Evolutionary conservation across 2,888 invertebrate species (phyloP).

Genomic region (Platycnemis pennipes): DNA sequence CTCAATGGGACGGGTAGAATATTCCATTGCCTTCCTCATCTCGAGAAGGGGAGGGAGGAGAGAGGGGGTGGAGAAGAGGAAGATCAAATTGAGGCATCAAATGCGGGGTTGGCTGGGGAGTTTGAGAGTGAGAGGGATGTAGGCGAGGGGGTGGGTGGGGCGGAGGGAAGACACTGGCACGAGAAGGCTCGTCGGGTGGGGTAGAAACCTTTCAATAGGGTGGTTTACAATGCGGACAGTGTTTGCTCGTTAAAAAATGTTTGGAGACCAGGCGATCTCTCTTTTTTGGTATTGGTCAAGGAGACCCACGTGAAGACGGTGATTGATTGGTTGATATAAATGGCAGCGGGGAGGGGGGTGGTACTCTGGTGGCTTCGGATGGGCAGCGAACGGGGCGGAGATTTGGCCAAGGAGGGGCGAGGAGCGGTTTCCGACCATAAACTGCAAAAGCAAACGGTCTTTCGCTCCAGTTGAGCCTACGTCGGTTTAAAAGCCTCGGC

Average conservation of each 20-base stretch:
- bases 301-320: constrained; percentile 48
- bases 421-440: neutral
- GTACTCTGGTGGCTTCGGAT: neutral
- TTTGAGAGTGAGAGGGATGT: neutral
- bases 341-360: neutral
- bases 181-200: neutral
- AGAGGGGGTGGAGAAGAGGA: neutral
- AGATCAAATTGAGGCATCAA: constrained; percentile 39
- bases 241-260: constrained; percentile 66
- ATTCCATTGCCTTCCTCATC: constrained; percentile 30
- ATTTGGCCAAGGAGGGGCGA: neutral
- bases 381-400: neutral
- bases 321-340: constrained; percentile 49
- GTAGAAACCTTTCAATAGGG: constrained; percentile 28
- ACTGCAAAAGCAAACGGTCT: neutral
- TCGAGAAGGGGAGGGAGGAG: neutral
- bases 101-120: neutral
- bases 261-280: constrained; percentile 51
- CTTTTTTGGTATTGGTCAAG: constrained; percentile 61
- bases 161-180: neutral
- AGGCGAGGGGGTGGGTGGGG: neutral
- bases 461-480: neutral
- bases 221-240: constrained; percentile 54
- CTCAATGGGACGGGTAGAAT: constrained; percentile 8
- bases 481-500: neutral